These are phyloP conservation scores for Furcula furcula DNA, from an alignment of 2,888 invertebrate species.

Conservation along the genomic window DNA sequence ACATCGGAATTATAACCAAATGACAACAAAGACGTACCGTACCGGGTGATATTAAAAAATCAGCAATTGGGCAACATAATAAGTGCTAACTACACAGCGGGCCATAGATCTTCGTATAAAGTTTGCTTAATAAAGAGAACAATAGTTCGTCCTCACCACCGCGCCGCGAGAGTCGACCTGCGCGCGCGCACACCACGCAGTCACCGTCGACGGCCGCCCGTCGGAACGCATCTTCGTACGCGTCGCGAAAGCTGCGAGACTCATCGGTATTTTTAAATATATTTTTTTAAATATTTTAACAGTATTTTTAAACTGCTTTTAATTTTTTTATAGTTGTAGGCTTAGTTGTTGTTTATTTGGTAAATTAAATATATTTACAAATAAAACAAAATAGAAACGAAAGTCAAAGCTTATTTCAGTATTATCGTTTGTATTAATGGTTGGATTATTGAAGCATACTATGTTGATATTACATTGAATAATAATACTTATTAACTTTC, in stretches of 20 bases:
- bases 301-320: slow-evolving; percentile 19
- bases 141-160: slow-evolving; percentile 32
- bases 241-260: slow-evolving; percentile 33
- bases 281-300: slow-evolving; percentile 12
- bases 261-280: slow-evolving; percentile 29
- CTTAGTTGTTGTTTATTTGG: too few species aligned
- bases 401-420: slow-evolving; percentile 13
- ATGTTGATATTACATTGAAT: too few species aligned
- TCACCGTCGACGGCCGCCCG: slow-evolving; percentile 45
- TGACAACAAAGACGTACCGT: not conserved
- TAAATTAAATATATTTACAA: too few species aligned
- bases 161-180: slow-evolving; percentile 24
- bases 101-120: slow-evolving; percentile 31
- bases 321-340: too few species aligned
- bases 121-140: slow-evolving; percentile 41
- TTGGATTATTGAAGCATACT: too few species aligned
- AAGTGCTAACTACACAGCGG: slow-evolving; percentile 9
- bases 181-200: slow-evolving; percentile 39
- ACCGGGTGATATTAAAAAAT: not conserved
- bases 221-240: slow-evolving; percentile 51
- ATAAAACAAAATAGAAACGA: too few species aligned
- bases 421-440: slow-evolving; percentile 13
- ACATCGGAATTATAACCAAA: not conserved
- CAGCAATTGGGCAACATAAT: slow-evolving; percentile 2
- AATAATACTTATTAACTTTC: too few species aligned